phyloP scores from a whole-genome alignment of 2,113 vertebrate species.

The Sorex fumeus region DNA sequence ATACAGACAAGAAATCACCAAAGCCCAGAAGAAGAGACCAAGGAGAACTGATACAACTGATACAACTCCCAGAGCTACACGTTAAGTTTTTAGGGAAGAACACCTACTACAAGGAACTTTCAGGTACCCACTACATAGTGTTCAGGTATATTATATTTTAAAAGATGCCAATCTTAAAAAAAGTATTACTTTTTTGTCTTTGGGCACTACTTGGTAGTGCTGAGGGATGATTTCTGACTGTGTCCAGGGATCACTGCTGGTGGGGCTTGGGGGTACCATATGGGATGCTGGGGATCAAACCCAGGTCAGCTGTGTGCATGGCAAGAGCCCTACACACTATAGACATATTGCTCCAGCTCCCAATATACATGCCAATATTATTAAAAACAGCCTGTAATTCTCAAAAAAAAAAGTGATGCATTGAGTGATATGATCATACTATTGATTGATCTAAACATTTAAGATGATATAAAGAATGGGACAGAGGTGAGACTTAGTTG shows the following conservation, averaged over 20 bases:
- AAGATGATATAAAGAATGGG: constrained; percentile 17
- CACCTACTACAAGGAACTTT: background rate
- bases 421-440: no score
- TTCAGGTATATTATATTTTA: background rate
- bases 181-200: no score
- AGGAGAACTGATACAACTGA: constrained; percentile 12
- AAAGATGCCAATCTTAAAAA: no score
- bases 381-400: background rate
- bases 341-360: no score
- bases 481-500: background rate
- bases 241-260: no score
- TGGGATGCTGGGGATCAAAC: no score
- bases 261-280: no score
- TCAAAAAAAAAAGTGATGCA: no score
- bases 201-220: no score
- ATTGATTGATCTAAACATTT: constrained; percentile 38
- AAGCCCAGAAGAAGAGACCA: background rate
- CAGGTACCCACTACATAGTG: constrained; percentile 13
- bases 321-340: no score
- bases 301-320: no score
- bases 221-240: no score
- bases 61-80: background rate
- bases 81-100: constrained; percentile 50
- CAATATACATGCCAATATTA: background rate
- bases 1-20: background rate